phyloP scores from a whole-genome alignment of 2,797 vertebrate genomes.

The Molossus molossus region DNA sequence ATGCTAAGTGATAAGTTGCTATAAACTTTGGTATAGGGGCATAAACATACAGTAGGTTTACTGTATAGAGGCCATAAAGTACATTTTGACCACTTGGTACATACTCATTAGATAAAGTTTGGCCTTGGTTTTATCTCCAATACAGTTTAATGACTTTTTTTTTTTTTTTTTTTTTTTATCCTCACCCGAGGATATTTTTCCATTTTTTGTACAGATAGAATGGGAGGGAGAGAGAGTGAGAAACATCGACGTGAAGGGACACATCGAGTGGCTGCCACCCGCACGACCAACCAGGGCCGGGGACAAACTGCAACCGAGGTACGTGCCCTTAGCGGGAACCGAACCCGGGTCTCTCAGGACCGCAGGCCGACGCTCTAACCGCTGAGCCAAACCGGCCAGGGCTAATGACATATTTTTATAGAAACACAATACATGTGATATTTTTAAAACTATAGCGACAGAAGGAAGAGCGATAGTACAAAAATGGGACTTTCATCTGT shows the following conservation, averaged over 20 bases:
- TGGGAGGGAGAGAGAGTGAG: too few relatives aligned
- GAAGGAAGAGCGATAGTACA: slow-evolving; percentile 8
- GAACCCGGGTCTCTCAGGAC: too few relatives aligned
- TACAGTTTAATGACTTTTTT: slow-evolving; percentile 12
- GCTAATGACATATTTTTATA: slow-evolving; percentile 54
- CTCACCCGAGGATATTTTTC: too few relatives aligned
- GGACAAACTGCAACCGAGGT: too few relatives aligned
- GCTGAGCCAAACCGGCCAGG: too few relatives aligned
- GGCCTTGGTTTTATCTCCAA: slow-evolving; percentile 45
- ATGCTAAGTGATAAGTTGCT: slow-evolving; percentile 54
- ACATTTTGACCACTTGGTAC: not conserved
- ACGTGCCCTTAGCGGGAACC: too few relatives aligned
- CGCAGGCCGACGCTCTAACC: too few relatives aligned
- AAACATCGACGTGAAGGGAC: too few relatives aligned
- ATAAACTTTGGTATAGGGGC: not conserved
- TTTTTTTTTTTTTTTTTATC: too few relatives aligned
- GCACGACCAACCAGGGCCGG: too few relatives aligned
- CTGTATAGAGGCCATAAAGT: slow-evolving; percentile 29
- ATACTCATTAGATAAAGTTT: not conserved
- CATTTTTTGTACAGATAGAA: too few relatives aligned
- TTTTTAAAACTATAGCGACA: slow-evolving; percentile 34
- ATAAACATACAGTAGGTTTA: not conserved
- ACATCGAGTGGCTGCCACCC: too few relatives aligned
- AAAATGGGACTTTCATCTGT: not conserved
- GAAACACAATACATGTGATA: slow-evolving; percentile 33